Evolutionary conservation across 2,113 vertebrate species (phyloP).

Genomic region (Cyphomyrus discorhynchus): DNA sequence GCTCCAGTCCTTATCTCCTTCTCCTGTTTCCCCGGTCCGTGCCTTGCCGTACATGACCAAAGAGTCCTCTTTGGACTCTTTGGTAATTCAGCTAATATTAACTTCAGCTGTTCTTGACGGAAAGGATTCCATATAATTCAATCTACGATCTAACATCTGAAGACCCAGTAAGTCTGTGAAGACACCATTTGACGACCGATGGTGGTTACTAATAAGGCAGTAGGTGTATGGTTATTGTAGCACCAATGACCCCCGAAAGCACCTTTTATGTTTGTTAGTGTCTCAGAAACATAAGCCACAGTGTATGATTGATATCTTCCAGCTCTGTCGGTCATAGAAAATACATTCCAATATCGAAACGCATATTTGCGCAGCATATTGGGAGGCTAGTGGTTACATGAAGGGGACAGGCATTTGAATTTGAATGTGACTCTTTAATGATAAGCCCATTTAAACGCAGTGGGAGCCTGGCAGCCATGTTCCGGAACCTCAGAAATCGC

Average conservation of each 20-base stretch:
- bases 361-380: background rate
- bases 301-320: background rate
- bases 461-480: background rate
- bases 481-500: background rate
- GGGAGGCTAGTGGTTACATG: background rate
- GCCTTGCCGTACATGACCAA: too few species aligned
- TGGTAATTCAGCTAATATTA: background rate
- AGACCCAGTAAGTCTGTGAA: background rate
- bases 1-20: too few species aligned
- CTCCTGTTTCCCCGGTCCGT: too few species aligned
- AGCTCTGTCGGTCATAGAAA: background rate
- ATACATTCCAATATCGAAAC: background rate
- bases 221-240: background rate
- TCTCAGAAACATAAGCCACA: background rate
- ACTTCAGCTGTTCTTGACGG: background rate
- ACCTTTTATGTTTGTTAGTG: background rate
- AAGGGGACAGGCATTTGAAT: background rate
- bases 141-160: background rate
- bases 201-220: background rate
- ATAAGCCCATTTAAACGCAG: background rate
- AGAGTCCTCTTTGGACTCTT: background rate
- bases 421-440: background rate
- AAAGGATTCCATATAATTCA: background rate
- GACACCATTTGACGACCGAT: background rate
- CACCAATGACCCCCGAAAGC: background rate